Percentiles rank a stretch among this genome's conserved stretches.
These are phyloP conservation scores for Drosophila ohnishii DNA, from an alignment of 1,140 invertebrate genomes.

Conservation along the genomic window DNA sequence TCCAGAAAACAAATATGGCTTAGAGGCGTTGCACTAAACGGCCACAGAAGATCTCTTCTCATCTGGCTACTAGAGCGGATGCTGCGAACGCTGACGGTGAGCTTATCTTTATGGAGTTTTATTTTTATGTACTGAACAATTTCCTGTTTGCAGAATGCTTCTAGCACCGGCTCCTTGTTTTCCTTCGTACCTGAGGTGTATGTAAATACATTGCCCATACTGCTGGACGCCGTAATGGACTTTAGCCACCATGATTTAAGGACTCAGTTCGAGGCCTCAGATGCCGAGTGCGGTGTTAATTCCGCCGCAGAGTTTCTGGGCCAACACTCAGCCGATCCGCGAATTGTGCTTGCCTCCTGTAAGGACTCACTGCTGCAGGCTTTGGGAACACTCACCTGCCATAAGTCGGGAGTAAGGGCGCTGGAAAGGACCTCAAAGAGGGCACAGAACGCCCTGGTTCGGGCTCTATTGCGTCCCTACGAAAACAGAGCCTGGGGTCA, in stretches of 20 bases:
- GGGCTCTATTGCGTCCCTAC: conserved; percentile 89
- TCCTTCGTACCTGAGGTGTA: conserved; percentile 93
- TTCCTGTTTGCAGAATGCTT: conserved; percentile 66
- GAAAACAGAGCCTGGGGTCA: conserved; percentile 94
- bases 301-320: conserved; percentile 89
- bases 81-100: conserved; percentile 83
- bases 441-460: conserved; percentile 86
- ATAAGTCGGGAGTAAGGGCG: conserved; percentile 84
- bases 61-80: conserved; percentile 86
- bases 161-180: conserved; percentile 87
- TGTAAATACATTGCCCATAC: conserved; percentile 83
- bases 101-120: not conserved
- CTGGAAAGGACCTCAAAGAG: conserved; percentile 86
- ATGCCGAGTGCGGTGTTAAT: conserved; percentile 84
- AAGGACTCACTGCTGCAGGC: conserved; percentile 91
- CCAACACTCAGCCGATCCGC: conserved; percentile 89
- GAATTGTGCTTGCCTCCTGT: conserved; percentile 90
- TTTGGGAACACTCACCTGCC: conserved; percentile 87
- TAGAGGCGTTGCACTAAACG: conserved; percentile 73
- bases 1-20: conserved; percentile 80
- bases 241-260: conserved; percentile 82
- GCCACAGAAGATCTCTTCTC: conserved; percentile 54
- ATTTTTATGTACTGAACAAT: not conserved
- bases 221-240: conserved; percentile 87
- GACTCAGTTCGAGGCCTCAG: conserved; percentile 67